Evolutionary conservation across 2,888 invertebrate genomes (phyloP).

Genomic region (Helobdella robusta): DNA sequence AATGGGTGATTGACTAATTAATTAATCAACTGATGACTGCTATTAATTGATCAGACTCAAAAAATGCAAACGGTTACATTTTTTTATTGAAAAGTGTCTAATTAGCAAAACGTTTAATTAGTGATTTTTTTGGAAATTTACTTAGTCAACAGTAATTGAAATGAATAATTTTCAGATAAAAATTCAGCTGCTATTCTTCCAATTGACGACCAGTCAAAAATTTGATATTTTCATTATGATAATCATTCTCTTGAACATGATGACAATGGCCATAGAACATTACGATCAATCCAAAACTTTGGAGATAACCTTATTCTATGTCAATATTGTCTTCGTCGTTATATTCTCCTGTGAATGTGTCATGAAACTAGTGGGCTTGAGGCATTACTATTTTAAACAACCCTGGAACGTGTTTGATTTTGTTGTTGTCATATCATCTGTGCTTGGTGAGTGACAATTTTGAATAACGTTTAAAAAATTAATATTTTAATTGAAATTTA

Average conservation of each 20-base stretch:
- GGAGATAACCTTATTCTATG: constrained; percentile 66
- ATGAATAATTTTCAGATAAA: too few relatives aligned
- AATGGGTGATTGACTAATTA: too few relatives aligned
- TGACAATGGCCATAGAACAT: constrained; percentile 95
- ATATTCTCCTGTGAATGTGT: constrained; percentile 96
- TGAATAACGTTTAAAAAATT: not conserved
- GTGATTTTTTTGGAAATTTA: too few relatives aligned
- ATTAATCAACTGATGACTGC: too few relatives aligned
- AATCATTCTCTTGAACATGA: constrained; percentile 94
- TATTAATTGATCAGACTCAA: too few relatives aligned
- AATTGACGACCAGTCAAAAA: constrained; percentile 93
- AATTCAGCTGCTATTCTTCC: constrained; percentile 90
- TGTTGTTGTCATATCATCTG: constrained; percentile 94
- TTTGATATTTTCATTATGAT: constrained; percentile 99
- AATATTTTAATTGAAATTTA: not conserved
- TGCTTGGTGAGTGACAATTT: constrained; percentile 65
- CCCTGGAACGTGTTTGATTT: constrained; percentile 99
- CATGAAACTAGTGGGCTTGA: constrained; percentile 91
- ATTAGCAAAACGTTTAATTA: too few relatives aligned
- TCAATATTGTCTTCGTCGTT: constrained; percentile 94
- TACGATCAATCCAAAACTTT: constrained; percentile 66
- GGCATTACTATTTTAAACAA: constrained; percentile 96
- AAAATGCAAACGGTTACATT: too few relatives aligned
- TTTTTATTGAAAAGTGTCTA: too few relatives aligned
- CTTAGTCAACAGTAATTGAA: too few relatives aligned